These are phyloP conservation scores for Netelia melanura DNA, from an alignment of 2,888 invertebrate species.

Conservation along the genomic window DNA sequence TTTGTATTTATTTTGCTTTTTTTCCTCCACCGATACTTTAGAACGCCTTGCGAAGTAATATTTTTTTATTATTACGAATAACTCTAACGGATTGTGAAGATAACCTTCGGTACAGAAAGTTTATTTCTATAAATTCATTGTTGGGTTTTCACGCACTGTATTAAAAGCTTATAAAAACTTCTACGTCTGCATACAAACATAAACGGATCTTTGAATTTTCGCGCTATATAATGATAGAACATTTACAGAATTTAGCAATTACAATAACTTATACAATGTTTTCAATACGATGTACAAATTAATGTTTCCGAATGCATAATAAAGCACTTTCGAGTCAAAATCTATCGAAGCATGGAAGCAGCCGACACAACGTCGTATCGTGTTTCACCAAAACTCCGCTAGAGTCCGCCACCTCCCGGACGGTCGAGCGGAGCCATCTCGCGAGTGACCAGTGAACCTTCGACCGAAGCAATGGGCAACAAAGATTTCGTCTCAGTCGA, in stretches of 20 bases:
- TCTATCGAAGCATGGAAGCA: too few relatives aligned
- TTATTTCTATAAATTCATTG: too few relatives aligned
- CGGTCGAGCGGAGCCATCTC: neutral
- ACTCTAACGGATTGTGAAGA: too few relatives aligned
- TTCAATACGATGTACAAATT: neutral
- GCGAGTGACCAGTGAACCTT: neutral
- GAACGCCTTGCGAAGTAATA: too few relatives aligned
- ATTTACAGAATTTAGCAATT: neutral
- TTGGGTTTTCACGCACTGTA: too few relatives aligned
- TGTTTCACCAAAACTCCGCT: neutral
- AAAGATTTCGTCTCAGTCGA: neutral
- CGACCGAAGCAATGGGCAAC: neutral
- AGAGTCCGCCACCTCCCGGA: conserved; percentile 16
- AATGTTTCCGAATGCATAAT: neutral
- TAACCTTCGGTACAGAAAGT: too few relatives aligned
- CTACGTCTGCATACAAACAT: too few relatives aligned
- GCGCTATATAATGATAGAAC: neutral
- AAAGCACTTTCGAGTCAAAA: neutral
- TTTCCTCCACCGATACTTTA: too few relatives aligned
- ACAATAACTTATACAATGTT: neutral
- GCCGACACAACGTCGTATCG: neutral
- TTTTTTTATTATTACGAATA: too few relatives aligned
- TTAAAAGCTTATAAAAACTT: too few relatives aligned
- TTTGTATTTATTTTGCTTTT: too few relatives aligned
- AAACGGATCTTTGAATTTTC: too few relatives aligned